Percentiles rank a stretch among this genome's conserved stretches.
Conservation (phyloP, 1,140 invertebrate genomes). For the Sminthurides bifidus region DNA sequence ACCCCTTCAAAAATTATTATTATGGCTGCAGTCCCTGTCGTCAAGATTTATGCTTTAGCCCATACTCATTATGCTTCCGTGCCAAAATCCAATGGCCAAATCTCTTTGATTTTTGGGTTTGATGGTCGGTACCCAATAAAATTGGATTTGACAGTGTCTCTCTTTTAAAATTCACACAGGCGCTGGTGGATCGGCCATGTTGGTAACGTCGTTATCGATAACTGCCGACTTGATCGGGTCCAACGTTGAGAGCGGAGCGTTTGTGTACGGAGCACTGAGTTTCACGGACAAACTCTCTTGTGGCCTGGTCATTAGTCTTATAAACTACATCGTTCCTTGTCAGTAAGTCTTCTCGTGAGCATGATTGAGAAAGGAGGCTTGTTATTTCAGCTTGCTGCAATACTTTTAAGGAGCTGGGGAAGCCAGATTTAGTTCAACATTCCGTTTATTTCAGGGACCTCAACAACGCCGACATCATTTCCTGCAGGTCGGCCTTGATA, state of each 20-base stretch:
- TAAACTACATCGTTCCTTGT: slow-evolving; percentile 45
- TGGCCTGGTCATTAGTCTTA: slow-evolving; percentile 68
- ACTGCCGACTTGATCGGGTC: slow-evolving; percentile 81
- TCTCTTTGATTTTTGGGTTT: too few species aligned
- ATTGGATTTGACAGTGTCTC: background rate
- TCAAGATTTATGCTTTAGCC: too few species aligned
- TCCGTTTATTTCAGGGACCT: too few species aligned
- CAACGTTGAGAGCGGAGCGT: slow-evolving; percentile 73
- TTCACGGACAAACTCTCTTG: slow-evolving; percentile 61
- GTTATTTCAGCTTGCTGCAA: background rate
- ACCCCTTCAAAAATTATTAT: too few species aligned
- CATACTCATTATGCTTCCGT: too few species aligned
- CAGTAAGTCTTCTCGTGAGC: slow-evolving; percentile 34
- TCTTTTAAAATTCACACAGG: slow-evolving; percentile 44
- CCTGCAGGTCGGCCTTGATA: background rate
- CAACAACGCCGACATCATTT: too few species aligned
- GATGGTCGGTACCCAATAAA: too few species aligned
- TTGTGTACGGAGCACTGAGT: slow-evolving; percentile 92
- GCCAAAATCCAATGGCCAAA: too few species aligned
- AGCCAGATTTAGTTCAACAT: too few species aligned
- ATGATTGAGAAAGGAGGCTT: too few species aligned
- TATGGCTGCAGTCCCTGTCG: too few species aligned
- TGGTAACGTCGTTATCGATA: slow-evolving; percentile 77
- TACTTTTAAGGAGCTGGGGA: background rate
- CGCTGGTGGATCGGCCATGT: slow-evolving; percentile 64